These are phyloP conservation scores for Lasius platythorax DNA, from an alignment of 2,888 invertebrate species.

Conservation along the genomic window DNA sequence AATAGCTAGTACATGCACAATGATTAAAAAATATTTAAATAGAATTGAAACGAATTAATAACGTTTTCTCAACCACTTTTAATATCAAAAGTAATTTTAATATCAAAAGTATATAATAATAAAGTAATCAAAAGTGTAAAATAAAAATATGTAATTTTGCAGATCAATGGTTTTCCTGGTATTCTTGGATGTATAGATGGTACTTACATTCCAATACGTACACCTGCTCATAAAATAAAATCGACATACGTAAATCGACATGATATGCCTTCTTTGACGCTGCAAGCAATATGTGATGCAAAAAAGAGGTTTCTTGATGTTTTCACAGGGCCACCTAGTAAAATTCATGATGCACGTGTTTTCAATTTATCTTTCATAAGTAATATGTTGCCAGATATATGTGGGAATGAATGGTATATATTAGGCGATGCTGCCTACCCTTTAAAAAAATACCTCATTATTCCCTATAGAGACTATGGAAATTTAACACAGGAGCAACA, in stretches of 20 bases:
- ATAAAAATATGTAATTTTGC: background rate
- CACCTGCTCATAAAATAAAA: conserved; percentile 36
- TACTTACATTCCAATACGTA: conserved; percentile 23
- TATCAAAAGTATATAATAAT: background rate
- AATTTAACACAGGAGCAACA: background rate
- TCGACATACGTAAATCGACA: conserved; percentile 29
- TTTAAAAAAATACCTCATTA: conserved; percentile 1
- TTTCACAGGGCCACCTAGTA: conserved; percentile 17
- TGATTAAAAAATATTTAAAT: background rate
- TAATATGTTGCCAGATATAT: background rate
- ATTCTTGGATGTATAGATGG: conserved; percentile 30
- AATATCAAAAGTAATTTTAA: background rate
- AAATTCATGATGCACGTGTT: conserved; percentile 26
- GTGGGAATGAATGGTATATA: background rate
- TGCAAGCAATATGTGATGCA: conserved; percentile 30
- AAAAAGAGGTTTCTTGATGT: conserved; percentile 24
- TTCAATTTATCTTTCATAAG: conserved; percentile 32
- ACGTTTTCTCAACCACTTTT: background rate
- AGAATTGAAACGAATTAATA: background rate
- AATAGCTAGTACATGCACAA: too few species aligned
- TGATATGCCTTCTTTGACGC: conserved; percentile 18
- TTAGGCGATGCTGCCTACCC: background rate
- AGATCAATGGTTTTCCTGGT: conserved; percentile 17
- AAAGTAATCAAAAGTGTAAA: too few species aligned
- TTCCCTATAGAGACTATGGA: conserved; percentile 1